Evolutionary conservation across 2,888 invertebrate species (phyloP), one percentile per base, ranked within the genome.

Genomic region (Steinernema carpocapsae): DNA sequence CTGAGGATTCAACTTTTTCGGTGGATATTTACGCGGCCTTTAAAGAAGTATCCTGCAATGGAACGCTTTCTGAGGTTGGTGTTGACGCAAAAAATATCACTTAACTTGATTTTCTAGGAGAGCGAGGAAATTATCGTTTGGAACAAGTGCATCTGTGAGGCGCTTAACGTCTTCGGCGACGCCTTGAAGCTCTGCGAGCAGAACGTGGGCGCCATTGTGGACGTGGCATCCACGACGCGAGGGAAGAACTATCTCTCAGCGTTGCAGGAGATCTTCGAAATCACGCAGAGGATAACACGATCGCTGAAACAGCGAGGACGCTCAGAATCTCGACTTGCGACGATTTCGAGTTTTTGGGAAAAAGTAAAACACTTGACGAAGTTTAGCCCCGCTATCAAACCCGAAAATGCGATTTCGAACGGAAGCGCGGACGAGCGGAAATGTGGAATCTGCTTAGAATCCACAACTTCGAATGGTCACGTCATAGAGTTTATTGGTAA

Each of bases 191-290:
- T 48, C 24, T 52, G 48, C 6, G 46, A 72, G 19, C 26, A 64
- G 37, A 59, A 51, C 17, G 48, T 37, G 10, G 26, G 59, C 10
- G 17, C 46, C n/a, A 29, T 37, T 0, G 45, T n/a, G 43, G 82
- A 83, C 32, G 76, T 83, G 1, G 73, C 72, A 10, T 75, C 77
- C 22, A 82, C 81, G 14, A 83, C 83, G 70, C 76, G 76, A 24
- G 84, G 84, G 10, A 73, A 43, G 7, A 59, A 59, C 7, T 78
- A 78, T 71, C 52, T 81, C 2, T 45, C n/a, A 0, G 22, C 48
- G 24, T n/a, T 75, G n/a, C 59, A 64, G 6, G 64, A 64, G 19
- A 26, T 32, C 17, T 14, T 32, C 32, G 26, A 32, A 19, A 64
- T 64, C 3, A 64, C 37, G 32, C 10, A 17, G 32, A 29, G 64